Percentiles rank a stretch among this genome's conserved stretches.
Evolutionary conservation across 2,113 vertebrate species (phyloP).

Genomic region (Hassar affinis): DNA sequence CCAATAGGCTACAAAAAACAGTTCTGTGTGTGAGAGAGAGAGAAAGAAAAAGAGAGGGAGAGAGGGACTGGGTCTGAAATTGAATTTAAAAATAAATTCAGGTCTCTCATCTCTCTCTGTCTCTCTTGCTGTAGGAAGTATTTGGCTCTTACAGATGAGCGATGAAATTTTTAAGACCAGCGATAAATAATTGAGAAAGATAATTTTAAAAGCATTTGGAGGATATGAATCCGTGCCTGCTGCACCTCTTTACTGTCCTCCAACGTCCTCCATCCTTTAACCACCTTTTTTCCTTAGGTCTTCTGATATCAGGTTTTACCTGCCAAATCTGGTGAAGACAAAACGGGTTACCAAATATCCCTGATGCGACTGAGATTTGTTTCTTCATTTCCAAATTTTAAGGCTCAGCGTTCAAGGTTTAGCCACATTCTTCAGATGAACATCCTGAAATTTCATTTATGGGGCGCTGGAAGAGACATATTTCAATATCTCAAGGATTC

Average conservation of each 20-base stretch:
- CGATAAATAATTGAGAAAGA: conserved; percentile 72
- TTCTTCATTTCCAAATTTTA: background rate
- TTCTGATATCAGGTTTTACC: background rate
- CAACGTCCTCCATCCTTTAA: background rate
- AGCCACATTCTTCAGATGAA: too few species aligned
- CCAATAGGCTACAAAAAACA: background rate
- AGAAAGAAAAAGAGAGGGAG: background rate
- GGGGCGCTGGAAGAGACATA: too few species aligned
- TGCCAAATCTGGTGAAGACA: background rate
- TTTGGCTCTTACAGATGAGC: conserved; percentile 52
- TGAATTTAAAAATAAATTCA: conserved; percentile 11
- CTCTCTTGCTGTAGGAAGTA: conserved; percentile 26
- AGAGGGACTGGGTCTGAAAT: background rate
- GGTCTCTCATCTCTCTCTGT: conserved; percentile 10
- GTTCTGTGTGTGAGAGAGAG: background rate
- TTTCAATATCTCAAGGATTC: too few species aligned
- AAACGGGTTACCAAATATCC: background rate
- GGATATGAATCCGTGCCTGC: conserved; percentile 64
- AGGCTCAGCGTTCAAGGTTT: background rate
- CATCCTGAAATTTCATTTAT: too few species aligned
- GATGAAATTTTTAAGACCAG: conserved; percentile 68
- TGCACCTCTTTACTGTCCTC: conserved; percentile 34
- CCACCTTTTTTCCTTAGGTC: background rate
- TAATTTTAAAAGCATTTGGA: conserved; percentile 66
- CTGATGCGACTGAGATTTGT: background rate